Conservation (phyloP, 2,888 invertebrate genomes). For the Epinotia bilunana region DNA sequence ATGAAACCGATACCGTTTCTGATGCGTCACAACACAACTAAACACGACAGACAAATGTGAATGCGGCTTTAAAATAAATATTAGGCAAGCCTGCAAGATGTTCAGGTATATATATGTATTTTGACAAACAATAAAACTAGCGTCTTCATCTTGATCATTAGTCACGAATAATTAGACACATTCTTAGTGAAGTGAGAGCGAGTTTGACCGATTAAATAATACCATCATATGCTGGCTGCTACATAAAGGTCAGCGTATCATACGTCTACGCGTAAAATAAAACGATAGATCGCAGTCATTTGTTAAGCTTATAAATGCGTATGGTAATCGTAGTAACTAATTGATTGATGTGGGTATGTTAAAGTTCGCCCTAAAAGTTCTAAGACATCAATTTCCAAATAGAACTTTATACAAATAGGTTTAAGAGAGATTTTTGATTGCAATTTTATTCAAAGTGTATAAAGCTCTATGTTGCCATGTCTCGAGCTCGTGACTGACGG, state of each 20-base stretch:
- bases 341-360: conserved; percentile 33
- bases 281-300: conserved; percentile 29
- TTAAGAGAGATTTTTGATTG: conserved; percentile 2
- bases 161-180: too few species aligned
- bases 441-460: background rate
- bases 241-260: conserved; percentile 23
- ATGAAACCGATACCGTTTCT: too few species aligned
- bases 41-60: too few species aligned
- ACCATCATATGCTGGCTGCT: too few species aligned
- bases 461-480: background rate
- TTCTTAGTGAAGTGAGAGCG: background rate
- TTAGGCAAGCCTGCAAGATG: too few species aligned
- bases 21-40: too few species aligned
- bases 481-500: conserved; percentile 33
- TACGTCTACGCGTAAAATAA: conserved; percentile 5
- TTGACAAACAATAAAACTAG: too few species aligned
- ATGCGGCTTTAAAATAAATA: too few species aligned
- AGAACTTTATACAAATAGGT: background rate
- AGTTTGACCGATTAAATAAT: background rate
- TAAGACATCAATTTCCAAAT: background rate
- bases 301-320: conserved; percentile 38
- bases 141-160: too few species aligned
- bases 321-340: conserved; percentile 28
- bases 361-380: conserved; percentile 8
- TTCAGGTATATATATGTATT: too few species aligned